Evolutionary conservation across 2,797 vertebrate species (phyloP).

Genomic region (Leptodactylus fallax): DNA sequence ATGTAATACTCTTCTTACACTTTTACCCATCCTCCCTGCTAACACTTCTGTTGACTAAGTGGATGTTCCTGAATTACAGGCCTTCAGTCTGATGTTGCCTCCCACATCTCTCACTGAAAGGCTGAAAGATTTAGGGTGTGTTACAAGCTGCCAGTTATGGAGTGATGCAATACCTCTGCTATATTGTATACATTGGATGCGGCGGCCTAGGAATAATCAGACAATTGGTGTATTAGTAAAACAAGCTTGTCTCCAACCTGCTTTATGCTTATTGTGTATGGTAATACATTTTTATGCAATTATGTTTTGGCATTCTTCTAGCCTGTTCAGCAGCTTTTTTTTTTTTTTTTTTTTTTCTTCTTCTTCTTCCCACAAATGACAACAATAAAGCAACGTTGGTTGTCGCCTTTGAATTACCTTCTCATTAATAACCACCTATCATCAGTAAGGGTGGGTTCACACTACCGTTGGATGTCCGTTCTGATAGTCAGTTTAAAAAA

Average conservation of each 20-base stretch:
- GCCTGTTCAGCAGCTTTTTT: too few species aligned
- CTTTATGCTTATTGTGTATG: not conserved
- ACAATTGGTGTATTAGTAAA: slow-evolving; percentile 2
- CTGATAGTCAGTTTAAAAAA: too few species aligned
- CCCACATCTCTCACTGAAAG: slow-evolving; percentile 52
- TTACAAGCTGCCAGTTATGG: slow-evolving; percentile 45
- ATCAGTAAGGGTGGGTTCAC: too few species aligned
- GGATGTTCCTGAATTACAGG: slow-evolving; percentile 60
- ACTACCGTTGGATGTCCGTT: too few species aligned
- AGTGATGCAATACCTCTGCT: slow-evolving; percentile 37
- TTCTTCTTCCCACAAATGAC: too few species aligned
- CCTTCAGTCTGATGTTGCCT: slow-evolving; percentile 46
- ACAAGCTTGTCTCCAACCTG: not conserved
- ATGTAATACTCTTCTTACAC: slow-evolving; percentile 14
- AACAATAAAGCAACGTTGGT: too few species aligned
- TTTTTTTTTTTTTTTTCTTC: too few species aligned
- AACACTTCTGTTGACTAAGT: slow-evolving; percentile 58
- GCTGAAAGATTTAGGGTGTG: slow-evolving; percentile 43
- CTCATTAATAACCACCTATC: too few species aligned
- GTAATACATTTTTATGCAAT: not conserved
- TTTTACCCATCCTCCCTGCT: slow-evolving; percentile 56
- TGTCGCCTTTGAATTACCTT: too few species aligned
- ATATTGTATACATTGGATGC: slow-evolving; percentile 31
- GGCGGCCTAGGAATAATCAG: not conserved
- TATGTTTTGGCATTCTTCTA: too few species aligned